Evolutionary conservation across 1,140 invertebrate genomes (phyloP).

Genomic region (Drosophila yakuba): DNA sequence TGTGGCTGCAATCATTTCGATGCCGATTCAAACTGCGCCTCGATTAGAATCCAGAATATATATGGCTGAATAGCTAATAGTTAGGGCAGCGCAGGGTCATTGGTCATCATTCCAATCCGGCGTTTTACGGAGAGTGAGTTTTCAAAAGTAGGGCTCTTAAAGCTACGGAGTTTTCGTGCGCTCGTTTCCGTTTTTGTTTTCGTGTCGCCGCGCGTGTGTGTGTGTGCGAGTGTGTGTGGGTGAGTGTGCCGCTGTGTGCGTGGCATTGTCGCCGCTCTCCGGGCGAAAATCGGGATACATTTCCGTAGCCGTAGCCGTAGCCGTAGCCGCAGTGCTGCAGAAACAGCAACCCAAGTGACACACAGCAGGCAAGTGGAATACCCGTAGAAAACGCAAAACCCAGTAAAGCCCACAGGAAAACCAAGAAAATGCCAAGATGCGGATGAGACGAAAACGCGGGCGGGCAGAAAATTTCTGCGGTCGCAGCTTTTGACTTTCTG

Average conservation of each 20-base stretch:
- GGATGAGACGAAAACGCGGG: conserved; percentile 1
- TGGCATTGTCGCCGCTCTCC: conserved; percentile 60
- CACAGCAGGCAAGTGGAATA: conserved; percentile 36
- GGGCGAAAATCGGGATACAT: conserved; percentile 75
- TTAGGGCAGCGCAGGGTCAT: background rate
- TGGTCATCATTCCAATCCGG: conserved; percentile 1
- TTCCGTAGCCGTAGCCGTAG: conserved; percentile 53
- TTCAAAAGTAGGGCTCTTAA: conserved; percentile 59
- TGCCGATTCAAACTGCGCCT: conserved; percentile 10
- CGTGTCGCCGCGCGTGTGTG: conserved; percentile 22
- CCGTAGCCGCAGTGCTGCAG: conserved; percentile 18
- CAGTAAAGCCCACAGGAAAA: conserved; percentile 6
- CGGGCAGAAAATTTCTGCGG: conserved; percentile 24
- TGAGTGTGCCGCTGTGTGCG: conserved; percentile 44
- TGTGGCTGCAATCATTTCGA: conserved; percentile 30
- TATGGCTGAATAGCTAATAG: background rate
- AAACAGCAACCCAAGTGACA: conserved; percentile 39
- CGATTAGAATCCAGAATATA: background rate
- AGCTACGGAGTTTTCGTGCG: conserved; percentile 53
- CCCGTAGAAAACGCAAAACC: conserved; percentile 1
- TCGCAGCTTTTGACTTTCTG: conserved; percentile 35
- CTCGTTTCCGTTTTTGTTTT: conserved; percentile 65
- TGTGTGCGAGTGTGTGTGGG: conserved; percentile 31
- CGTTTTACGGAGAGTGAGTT: conserved; percentile 12
- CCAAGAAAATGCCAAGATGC: conserved; percentile 23